phyloP scores from a whole-genome alignment of 2,888 invertebrate genomes.

The Tenthredo distinguenda region DNA sequence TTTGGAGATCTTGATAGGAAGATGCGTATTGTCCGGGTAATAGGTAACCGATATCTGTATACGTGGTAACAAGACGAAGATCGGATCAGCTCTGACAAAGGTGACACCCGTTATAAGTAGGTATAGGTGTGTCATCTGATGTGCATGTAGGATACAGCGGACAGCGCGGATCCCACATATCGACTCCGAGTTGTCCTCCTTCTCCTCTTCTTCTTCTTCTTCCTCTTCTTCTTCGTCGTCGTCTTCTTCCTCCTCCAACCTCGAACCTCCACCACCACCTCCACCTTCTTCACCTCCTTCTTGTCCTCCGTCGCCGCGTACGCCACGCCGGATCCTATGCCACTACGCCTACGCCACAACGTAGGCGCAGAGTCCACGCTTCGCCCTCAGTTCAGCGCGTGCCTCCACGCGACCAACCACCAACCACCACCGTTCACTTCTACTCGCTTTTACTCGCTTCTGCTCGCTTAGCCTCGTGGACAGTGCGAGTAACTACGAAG shows the following conservation, averaged over 20 bases:
- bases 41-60: slow-evolving; percentile 44
- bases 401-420: slow-evolving; percentile 78
- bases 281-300: slow-evolving; percentile 33
- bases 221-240: slow-evolving; percentile 57
- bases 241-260: slow-evolving; percentile 56
- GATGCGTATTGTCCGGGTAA: slow-evolving; percentile 26
- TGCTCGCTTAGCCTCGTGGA: slow-evolving; percentile 50
- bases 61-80: slow-evolving; percentile 23
- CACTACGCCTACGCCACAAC: slow-evolving; percentile 75
- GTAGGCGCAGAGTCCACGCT: slow-evolving; percentile 77
- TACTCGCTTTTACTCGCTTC: slow-evolving; percentile 61
- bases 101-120: slow-evolving; percentile 49
- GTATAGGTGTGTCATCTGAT: slow-evolving; percentile 41
- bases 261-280: slow-evolving; percentile 49
- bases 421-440: slow-evolving; percentile 68
- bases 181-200: slow-evolving; percentile 50
- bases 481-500: slow-evolving; percentile 27
- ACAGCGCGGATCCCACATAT: slow-evolving; percentile 44
- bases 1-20: slow-evolving; percentile 38
- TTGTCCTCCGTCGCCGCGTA: slow-evolving; percentile 35
- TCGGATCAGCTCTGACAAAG: slow-evolving; percentile 34
- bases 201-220: slow-evolving; percentile 55
- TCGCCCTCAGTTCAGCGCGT: slow-evolving; percentile 77
- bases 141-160: neutral
- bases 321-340: slow-evolving; percentile 47